Base-by-base conservation (phyloP, 2,888 invertebrate genomes). In the Euclidia mi region DNA sequence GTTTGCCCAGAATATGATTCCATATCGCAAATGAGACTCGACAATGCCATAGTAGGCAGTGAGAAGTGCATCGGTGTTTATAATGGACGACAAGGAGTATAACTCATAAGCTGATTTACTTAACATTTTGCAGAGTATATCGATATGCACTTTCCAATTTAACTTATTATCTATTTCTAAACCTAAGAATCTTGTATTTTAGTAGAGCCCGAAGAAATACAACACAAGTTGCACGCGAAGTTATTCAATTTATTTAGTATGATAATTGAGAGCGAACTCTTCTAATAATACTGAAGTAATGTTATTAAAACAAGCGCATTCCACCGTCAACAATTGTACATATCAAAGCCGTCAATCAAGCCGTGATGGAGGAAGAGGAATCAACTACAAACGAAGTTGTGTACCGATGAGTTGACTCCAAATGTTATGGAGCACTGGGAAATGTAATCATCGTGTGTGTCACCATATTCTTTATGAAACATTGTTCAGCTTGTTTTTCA, bases 331-430 rank as follows among this genome's bases (percentile, higher is more conserved):
- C 18, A 38, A 14, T 1, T 44, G 20, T 10, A 11, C 15, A 58
- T 25, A 71, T 71, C 49, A 65, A 71, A 58, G 59, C 49, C 49
- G 42, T 47, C 53, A 53, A 55, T 59, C 66, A 34, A 14, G 18
- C 6, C 37, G 9, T 65, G 48, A 58, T 65, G 37, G 32, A 44
- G 35, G 32, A 35, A 43, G 38, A 25, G 3, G 31, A 29, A 12
- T 11, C 4, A 14, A 47, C 35, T 41, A 35, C 42, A 20, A 56
- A 38, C 43, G 50, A 48, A 65, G 41, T 47, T 49, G 28, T 49
- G 49, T 31, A 14, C 17, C 10, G 32, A 48, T 18, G 47, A 41
- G 34, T 46, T 38, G 34, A 48, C n/a, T 41, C 44, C 6, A 10
- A 4, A 31, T 10, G 2, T 10, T 35, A 32, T 20, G 34, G 35